phyloP scores from a whole-genome alignment of 2,113 vertebrate species.

The Regulus satrapa region DNA sequence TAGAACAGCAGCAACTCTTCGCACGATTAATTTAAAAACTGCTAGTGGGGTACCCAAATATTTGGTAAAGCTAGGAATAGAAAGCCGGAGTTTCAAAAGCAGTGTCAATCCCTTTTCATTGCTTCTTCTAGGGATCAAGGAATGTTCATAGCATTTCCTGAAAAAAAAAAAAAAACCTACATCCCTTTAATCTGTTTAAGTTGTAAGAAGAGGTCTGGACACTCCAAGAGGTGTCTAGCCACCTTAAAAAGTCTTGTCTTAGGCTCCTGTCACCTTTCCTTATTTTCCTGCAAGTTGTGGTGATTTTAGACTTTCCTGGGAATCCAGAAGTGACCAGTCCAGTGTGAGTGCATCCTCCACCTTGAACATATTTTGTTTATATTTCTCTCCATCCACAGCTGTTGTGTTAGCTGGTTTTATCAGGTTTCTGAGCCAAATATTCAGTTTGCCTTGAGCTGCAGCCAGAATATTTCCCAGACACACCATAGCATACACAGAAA shows the following conservation, averaged over 20 bases:
- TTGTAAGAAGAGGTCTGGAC: not conserved
- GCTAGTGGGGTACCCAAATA: not conserved
- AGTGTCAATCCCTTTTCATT: not conserved
- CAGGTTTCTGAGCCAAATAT: not conserved
- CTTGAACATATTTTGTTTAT: not conserved
- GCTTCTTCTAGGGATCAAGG: not conserved
- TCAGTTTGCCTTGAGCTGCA: not conserved
- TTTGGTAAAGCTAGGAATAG: not conserved
- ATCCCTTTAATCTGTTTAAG: not conserved
- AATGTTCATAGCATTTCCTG: not conserved
- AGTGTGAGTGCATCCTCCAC: not conserved
- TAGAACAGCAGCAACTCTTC: not conserved
- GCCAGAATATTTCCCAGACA: not conserved
- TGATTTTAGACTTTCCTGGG: not conserved
- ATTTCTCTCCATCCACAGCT: not conserved
- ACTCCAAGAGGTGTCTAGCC: not conserved
- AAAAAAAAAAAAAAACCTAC: not conserved
- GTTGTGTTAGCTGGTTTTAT: not conserved
- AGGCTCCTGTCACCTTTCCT: not conserved
- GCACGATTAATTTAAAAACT: not conserved
- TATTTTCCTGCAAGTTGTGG: not conserved
- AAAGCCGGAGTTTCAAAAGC: not conserved
- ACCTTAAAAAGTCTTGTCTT: not conserved
- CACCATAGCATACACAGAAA: accelerated
- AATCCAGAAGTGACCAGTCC: not conserved